Evolutionary conservation across 2,888 invertebrate genomes (phyloP), one percentile per base, ranked within the genome.

Genomic region (Pollenia amentaria): DNA sequence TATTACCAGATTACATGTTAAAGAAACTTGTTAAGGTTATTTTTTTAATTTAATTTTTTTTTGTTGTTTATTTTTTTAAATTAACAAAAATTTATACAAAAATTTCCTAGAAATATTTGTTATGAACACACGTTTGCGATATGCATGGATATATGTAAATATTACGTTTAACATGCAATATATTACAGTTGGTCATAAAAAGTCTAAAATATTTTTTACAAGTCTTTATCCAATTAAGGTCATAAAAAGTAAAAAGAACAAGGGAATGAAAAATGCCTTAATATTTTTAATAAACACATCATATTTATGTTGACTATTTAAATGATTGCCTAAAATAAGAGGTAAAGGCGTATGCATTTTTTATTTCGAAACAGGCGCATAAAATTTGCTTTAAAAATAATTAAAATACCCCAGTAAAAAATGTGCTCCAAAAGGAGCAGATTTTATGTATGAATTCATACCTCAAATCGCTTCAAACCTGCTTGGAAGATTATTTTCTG

Each of bases 1-100:
- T 84, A 87, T 87, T 70, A 53, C 76, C 84, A 55, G 84, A 84
- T 84, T 84, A 80, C 84, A 84, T 86, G 83, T 72, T 80, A 70
- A 76, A 75, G 80, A 80, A 80, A 87, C 84, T 84, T 84, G 78
- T 78, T 78, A 60, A 84, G 77, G 44, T 57, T 51, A 29, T 62
- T 78, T 75, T 70, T 53, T 46, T 38, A 0, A 18, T 65, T 72
- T 44, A 9, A 53, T 64, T 1, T 64, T 16, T 12, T 42, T 51
- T 64, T 64, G 40, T 69, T n/a, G n/a, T 16, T 65, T 46, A 18
- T 38, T 69, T 73, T 53, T 62, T 29, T 16, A 55, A 69, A 64
- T 55, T 55, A 57, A 48, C 8, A 55, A 51, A 60, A 60, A 60
- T 38, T 53, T 29, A n/a, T 14, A 67, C 8, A 72, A 51, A 78